These are phyloP conservation scores for Branchinecta lindahli DNA, from an alignment of 1,140 invertebrate species.

Conservation along the genomic window DNA sequence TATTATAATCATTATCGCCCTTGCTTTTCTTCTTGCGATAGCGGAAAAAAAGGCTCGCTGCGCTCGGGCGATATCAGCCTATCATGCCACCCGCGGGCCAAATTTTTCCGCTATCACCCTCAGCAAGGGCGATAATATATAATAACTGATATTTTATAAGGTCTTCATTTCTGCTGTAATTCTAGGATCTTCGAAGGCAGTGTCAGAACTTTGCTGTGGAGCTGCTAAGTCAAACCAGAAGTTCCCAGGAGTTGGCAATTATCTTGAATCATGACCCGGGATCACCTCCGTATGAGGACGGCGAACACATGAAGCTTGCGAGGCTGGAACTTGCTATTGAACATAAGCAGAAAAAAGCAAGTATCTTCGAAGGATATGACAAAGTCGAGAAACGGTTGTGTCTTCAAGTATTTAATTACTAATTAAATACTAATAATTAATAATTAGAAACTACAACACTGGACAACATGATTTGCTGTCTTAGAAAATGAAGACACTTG, in stretches of 20 bases:
- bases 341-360: slow-evolving; percentile 81
- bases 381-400: not conserved
- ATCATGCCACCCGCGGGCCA: too few species aligned
- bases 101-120: too few species aligned
- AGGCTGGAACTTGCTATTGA: slow-evolving; percentile 71
- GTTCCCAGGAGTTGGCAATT: slow-evolving; percentile 76
- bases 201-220: slow-evolving; percentile 84
- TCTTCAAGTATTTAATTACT: not conserved
- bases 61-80: too few species aligned
- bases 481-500: too few species aligned
- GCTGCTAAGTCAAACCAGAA: slow-evolving; percentile 69
- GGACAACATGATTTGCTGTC: too few species aligned
- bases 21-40: too few species aligned
- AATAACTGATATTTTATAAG: too few species aligned
- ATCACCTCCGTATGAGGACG: slow-evolving; percentile 45
- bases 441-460: not conserved
- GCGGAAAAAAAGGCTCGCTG: too few species aligned
- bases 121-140: too few species aligned
- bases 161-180: slow-evolving; percentile 13
- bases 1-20: too few species aligned
- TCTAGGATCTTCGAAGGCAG: slow-evolving; percentile 55
- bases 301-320: slow-evolving; percentile 56
- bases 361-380: too few species aligned
- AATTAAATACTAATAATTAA: not conserved
- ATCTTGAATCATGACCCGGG: slow-evolving; percentile 71